These are phyloP conservation scores for Pomatostomus ruficeps DNA, from an alignment of 2,113 vertebrate genomes.

Conservation along the genomic window DNA sequence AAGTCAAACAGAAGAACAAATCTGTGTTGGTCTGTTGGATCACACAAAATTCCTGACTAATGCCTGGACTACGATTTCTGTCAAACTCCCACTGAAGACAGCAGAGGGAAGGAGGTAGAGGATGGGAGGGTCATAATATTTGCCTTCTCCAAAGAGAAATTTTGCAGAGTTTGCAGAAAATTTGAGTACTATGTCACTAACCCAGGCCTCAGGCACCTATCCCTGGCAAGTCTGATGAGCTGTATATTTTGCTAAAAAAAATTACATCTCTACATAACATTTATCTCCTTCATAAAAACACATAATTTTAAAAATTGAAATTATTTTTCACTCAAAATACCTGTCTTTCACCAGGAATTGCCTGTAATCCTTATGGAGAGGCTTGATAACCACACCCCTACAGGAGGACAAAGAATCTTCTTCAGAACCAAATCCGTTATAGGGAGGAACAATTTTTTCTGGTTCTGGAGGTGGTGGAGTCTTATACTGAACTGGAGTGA, in stretches of 20 bases:
- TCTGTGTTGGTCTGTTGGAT: background rate
- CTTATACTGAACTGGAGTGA: conserved; percentile 79
- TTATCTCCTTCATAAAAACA: background rate
- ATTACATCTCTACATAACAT: background rate
- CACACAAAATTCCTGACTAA: background rate
- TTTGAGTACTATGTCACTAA: background rate
- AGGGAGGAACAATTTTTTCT: conserved; percentile 78
- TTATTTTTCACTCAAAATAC: conserved; percentile 61
- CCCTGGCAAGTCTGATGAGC: background rate
- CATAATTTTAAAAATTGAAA: background rate
- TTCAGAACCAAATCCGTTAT: conserved; percentile 90
- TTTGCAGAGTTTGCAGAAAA: background rate
- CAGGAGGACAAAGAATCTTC: conserved; percentile 89
- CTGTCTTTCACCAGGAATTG: conserved; percentile 87
- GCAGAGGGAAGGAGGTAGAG: background rate
- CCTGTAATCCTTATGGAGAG: conserved; percentile 74
- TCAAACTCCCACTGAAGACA: background rate
- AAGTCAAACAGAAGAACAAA: background rate
- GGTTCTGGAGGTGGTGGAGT: conserved; percentile 60
- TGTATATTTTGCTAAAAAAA: background rate
- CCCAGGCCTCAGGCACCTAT: background rate
- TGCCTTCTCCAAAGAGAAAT: background rate
- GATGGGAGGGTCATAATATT: background rate
- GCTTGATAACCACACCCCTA: conserved; percentile 71
- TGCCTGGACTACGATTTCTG: background rate